Evolutionary conservation across 2,888 invertebrate species (phyloP).

Genomic region (Phortica okadai): DNA sequence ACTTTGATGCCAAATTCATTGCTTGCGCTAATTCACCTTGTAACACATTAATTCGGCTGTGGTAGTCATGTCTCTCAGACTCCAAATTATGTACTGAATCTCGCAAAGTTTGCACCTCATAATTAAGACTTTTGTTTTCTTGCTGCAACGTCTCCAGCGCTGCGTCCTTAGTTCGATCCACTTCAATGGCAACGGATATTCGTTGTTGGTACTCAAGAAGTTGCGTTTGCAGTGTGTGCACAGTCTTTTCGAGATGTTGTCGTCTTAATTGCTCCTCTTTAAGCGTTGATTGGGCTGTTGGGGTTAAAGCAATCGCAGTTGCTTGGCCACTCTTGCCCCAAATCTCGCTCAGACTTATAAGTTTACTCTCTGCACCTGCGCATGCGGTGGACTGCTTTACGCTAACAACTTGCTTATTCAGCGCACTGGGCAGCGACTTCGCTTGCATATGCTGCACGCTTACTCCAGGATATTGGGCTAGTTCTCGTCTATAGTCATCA

Average conservation of each 20-base stretch:
- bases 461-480: conserved; percentile 11
- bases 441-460: conserved; percentile 48
- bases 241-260: conserved; percentile 85
- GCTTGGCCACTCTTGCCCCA: conserved; percentile 73
- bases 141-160: conserved; percentile 82
- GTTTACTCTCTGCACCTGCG: conserved; percentile 49
- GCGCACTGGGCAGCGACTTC: conserved; percentile 59
- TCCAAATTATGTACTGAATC: conserved; percentile 67
- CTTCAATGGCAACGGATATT: conserved; percentile 86
- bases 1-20: conserved; percentile 82
- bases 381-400: not conserved
- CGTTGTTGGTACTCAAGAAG: conserved; percentile 87
- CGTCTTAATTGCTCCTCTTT: conserved; percentile 87
- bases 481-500: conserved; percentile 56
- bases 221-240: conserved; percentile 85
- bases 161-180: conserved; percentile 86
- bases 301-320: conserved; percentile 43
- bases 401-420: conserved; percentile 42
- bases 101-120: conserved; percentile 61
- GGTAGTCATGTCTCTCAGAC: conserved; percentile 71
- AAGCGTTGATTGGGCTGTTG: conserved; percentile 76
- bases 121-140: conserved; percentile 78
- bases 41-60: conserved; percentile 79
- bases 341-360: conserved; percentile 74
- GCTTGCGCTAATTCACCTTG: conserved; percentile 86